These are phyloP conservation scores for Spea hammondii DNA, from an alignment of 2,797 vertebrate species.

Conservation along the genomic window DNA sequence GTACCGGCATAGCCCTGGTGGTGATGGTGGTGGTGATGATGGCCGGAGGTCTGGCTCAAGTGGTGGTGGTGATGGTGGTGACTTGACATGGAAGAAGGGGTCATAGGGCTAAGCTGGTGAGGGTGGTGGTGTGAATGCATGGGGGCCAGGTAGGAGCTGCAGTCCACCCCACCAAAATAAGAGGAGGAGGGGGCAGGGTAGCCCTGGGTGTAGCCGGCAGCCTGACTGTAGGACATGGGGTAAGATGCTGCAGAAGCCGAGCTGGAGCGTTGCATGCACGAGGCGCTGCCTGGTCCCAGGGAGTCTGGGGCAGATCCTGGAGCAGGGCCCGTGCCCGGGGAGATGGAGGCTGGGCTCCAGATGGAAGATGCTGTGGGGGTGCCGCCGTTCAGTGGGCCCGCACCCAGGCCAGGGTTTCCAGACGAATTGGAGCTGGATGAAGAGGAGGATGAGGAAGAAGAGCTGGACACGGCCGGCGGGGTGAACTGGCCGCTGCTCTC, in stretches of 20 bases:
- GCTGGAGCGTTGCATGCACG: constrained; percentile 91
- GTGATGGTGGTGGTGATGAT: constrained; percentile 90
- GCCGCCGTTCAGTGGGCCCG: constrained; percentile 76
- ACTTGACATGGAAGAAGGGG: constrained; percentile 84
- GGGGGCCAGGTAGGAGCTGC: constrained; percentile 90
- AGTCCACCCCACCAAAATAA: constrained; percentile 95
- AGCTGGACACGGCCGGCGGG: constrained; percentile 87
- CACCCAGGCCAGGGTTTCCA: constrained; percentile 72
- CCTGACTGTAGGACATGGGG: constrained; percentile 92
- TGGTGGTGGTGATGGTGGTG: constrained; percentile 88
- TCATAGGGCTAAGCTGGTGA: constrained; percentile 91
- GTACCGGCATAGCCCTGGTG: constrained; percentile 84
- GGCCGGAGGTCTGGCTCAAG: constrained; percentile 84
- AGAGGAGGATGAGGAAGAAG: constrained; percentile 83
- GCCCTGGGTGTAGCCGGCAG: constrained; percentile 86
- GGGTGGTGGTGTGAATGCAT: constrained; percentile 95
- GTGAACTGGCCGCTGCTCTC: constrained; percentile 98
- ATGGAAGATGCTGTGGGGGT: constrained; percentile 85
- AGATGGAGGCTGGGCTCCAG: constrained; percentile 97
- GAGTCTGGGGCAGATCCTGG: constrained; percentile 79
- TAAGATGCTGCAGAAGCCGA: constrained; percentile 78
- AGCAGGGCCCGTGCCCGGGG: constrained; percentile 78
- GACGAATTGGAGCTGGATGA: constrained; percentile 73
- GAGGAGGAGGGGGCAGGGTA: constrained; percentile 90
- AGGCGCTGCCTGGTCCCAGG: constrained; percentile 78